These are phyloP conservation scores for Lordiphosa andalusiaca DNA, from an alignment of 2,888 invertebrate genomes.

Conservation along the genomic window DNA sequence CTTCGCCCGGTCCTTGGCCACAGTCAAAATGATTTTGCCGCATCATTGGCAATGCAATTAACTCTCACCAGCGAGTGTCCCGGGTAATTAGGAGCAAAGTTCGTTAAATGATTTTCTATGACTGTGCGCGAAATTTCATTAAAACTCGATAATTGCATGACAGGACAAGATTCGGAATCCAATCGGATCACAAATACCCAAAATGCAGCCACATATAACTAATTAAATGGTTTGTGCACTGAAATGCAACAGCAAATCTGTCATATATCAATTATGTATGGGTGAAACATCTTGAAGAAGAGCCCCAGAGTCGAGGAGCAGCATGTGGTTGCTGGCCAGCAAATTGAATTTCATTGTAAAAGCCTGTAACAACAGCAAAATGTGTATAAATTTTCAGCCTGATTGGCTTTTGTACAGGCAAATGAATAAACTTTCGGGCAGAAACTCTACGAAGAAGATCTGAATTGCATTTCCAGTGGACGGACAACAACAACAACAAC, in stretches of 20 bases:
- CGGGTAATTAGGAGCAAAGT: conserved; percentile 50
- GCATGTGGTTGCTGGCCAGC: conserved; percentile 22
- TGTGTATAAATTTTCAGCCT: conserved; percentile 37
- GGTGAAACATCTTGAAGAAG: too few species aligned
- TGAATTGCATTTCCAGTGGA: conserved; percentile 51
- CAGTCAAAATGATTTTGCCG: conserved; percentile 63
- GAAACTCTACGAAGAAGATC: conserved; percentile 65
- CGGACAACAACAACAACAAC: conserved; percentile 36
- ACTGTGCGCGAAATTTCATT: conserved; percentile 67
- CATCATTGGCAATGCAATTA: conserved; percentile 70
- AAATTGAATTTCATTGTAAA: conserved; percentile 51
- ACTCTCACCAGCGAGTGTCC: conserved; percentile 42
- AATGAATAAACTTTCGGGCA: conserved; percentile 4
- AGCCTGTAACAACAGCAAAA: conserved; percentile 32
- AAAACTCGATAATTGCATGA: conserved; percentile 73
- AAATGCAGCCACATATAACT: neutral
- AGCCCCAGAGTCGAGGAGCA: too few species aligned
- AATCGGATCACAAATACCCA: neutral
- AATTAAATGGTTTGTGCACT: neutral
- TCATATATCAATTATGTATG: too few species aligned
- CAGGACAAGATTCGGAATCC: conserved; percentile 54
- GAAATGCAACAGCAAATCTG: too few species aligned
- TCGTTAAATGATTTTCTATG: conserved; percentile 54
- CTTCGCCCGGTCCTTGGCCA: conserved; percentile 24
- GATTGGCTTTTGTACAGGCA: conserved; percentile 29